Evolutionary conservation across 1,140 invertebrate species (phyloP), one percentile per base, ranked within the genome.

Genomic region (Drosophila tsacasi): DNA sequence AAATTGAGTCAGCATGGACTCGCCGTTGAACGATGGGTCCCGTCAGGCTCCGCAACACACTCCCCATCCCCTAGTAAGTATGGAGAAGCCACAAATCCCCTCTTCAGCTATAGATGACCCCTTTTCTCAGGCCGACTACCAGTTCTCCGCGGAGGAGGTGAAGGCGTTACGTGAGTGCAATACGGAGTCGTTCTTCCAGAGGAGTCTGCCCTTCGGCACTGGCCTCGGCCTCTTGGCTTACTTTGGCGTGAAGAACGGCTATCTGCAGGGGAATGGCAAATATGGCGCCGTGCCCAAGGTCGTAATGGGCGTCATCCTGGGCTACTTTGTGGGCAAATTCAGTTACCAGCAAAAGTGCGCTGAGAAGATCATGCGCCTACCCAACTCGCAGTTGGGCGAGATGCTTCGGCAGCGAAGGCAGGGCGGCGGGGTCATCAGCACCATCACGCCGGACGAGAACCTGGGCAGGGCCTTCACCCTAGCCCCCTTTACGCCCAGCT

Each of bases 251-350:
- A 95, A 96, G 90, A 92, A 93, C 80, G 96, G 94, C 74, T 92
- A 76, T 46, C 47, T 93, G 17, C 73, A 94, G 79, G 92, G 94
- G 10, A 95, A 94, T 92, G 83, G 94, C 12, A 93, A 94, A 50
- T 96, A 94, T 90, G 96, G 96, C 0, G 93, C 96, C 3, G 93
- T 94, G 40, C 96, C 96, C 7, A 96, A 96, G 93, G 94, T 96
- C 19, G 90, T 94, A 2, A 87, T 95, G 49, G 95, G 95, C 19
- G 94, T 94, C 23, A 91, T 96, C 10, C 49, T 96, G n/a, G 96
- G 96, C 9, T 97, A 96, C 93, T 95, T 97, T 81, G 47, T 96
- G 2, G 96, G 96, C 5, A 97, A 97, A 93, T 93, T 97, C 44
- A 97, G 96, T 2, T 97, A 97, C 79, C 96, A 96, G 90, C 89